Base-by-base conservation (phyloP, 2,797 vertebrate species). In the Phoebastria nigripes region DNA sequence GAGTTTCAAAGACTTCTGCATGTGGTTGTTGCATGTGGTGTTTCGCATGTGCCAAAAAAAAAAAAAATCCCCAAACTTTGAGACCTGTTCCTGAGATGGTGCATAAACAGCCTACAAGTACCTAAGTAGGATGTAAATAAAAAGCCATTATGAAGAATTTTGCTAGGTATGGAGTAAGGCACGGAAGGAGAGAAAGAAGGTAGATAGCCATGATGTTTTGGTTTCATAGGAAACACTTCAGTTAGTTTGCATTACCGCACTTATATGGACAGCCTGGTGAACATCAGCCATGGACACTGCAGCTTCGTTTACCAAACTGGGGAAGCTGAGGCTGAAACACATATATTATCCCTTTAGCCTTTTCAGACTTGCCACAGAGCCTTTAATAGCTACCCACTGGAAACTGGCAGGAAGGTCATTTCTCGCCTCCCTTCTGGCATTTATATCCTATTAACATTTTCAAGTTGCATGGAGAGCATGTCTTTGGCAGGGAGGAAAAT, bases 1-100 rank as follows among this genome's bases (percentile, higher is more conserved):
- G 87, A 95, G 89, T 97, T 97, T 97, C 93, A 97, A 96, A 96
- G 94, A 86, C 61, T 93, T 95, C 69, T 94, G 89, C 95, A 94
- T 94, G 90, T 93, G 95, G 93, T 52, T 84, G 82, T 76, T 96
- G 91, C 82, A 96, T 94, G 94, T 91, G 94, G 56, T 86, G 76
- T 47, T 95, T 65, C 7, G 0, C 44, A 56, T 63, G 79, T 92
- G 96, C 94, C 94, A 95, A 90, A 93, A 91, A 42, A 13, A 61
- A 31, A 61, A 54, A 49, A 49, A 20, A 44, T 17, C 49, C 83
- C 44, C 22, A 82, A 93, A 90, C 82, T 91, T 37, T 28, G 87
- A 94, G 89, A 95, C 85, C 91, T 90, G 69, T 24, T 93, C 82
- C 62, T 79, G 85, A 93, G 58, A 69, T 26, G 63, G 37, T n/a